Evolutionary conservation across 2,797 vertebrate species (phyloP), one percentile per base, ranked within the genome.

Genomic region (Acanthurus lineatus): DNA sequence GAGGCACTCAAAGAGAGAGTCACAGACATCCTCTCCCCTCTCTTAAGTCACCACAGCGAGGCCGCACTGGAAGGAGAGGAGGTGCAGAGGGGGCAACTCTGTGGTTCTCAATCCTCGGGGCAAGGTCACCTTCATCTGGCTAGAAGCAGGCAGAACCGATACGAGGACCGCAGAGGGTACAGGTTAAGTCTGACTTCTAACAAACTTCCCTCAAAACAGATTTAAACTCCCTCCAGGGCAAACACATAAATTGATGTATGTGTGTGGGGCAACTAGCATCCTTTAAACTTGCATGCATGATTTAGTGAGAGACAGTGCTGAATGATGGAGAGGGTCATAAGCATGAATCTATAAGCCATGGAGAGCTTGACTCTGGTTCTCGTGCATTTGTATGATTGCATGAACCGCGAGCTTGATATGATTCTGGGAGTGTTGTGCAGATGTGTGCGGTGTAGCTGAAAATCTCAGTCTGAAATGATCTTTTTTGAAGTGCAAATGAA

Each of bases 251-350:
- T 89, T 88, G 85, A 89, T 89, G 82, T 69, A 76, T 76, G 75
- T 81, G 76, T 83, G 68, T 42, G 68, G 79, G 75, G 85, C 79
- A 87, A 82, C 84, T 84, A 86, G 80, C 85, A 84, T 91, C 86
- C 87, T 91, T 88, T 79, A 87, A 76, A 85, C 77, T 79, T 72
- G 87, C 86, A 91, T 92, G 86, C 88, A 92, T 91, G 92, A 93
- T 92, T 93, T 91, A 88, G 79, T 85, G 69, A 59, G 74, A 73
- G 74, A 65, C 82, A 73, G 71, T 10, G 67, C 72, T 87, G 84
- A 88, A 77, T 87, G 87, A 91, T 89, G 81, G 90, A 88, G 70
- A 82, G 85, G 85, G 87, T 91, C 84, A 78, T 87, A 79, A 89
- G 72, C 84, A 91, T 68, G 83, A 85, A 90, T 92, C 85, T 79